Percentiles rank a stretch among this genome's conserved stretches.
phyloP scores from a whole-genome alignment of 2,113 vertebrate species.

The Monopterus albus region DNA sequence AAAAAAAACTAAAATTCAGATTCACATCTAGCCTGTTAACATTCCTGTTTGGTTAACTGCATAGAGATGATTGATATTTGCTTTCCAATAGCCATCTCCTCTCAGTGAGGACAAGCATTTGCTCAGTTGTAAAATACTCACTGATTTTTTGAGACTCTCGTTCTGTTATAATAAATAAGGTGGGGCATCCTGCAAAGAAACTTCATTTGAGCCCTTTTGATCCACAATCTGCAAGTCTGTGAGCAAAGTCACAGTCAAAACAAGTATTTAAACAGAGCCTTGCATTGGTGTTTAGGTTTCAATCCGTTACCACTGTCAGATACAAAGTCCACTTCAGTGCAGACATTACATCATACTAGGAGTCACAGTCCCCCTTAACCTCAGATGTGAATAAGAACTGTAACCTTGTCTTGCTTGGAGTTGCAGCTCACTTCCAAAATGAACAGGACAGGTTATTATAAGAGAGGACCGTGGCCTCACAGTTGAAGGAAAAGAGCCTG shows the following conservation, averaged over 20 bases:
- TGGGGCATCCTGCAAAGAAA: conserved; percentile 8
- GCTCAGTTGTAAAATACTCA: background rate
- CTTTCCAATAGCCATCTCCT: background rate
- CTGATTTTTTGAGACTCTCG: background rate
- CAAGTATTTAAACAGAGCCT: background rate
- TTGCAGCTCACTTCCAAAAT: background rate
- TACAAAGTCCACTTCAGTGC: background rate
- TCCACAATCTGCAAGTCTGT: background rate
- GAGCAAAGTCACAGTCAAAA: conserved; percentile 27
- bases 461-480: background rate
- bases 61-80: too few species aligned
- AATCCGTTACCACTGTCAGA: background rate
- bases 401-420: background rate
- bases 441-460: background rate
- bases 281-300: conserved; percentile 11
- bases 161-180: background rate
- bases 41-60: background rate
- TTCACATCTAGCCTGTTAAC: too few species aligned
- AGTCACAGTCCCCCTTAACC: background rate
- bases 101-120: conserved; percentile 3
- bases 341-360: background rate
- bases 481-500: background rate
- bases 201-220: conserved; percentile 1
- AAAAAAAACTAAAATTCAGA: too few species aligned
- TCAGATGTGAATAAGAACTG: background rate